Conservation (phyloP, 2,888 invertebrate genomes). For the Loripinus fragilis region DNA sequence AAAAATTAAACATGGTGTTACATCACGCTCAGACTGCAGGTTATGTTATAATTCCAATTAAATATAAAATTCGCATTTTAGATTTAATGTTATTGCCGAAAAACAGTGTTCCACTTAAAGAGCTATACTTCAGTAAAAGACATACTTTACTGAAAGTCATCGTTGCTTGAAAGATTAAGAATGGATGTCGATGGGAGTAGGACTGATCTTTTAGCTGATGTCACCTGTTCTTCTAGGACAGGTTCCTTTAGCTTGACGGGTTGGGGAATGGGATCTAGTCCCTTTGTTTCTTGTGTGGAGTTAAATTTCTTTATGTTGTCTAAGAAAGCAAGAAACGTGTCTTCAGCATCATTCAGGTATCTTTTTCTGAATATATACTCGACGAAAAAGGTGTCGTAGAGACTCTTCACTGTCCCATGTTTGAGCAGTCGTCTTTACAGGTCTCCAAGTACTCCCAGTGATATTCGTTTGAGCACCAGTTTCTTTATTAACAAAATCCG, state of each 20-base stretch:
- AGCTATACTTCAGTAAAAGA: too few relatives aligned
- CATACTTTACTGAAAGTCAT: too few relatives aligned
- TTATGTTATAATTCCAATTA: too few relatives aligned
- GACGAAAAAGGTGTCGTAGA: slow-evolving; percentile 16
- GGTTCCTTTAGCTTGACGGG: background rate
- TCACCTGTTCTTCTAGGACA: background rate
- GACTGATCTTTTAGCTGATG: background rate
- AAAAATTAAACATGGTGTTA: too few relatives aligned
- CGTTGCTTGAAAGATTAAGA: too few relatives aligned
- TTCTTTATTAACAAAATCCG: slow-evolving; percentile 12
- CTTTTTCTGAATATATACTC: background rate
- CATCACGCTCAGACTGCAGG: too few relatives aligned
- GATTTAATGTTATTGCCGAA: too few relatives aligned
- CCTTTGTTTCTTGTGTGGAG: background rate
- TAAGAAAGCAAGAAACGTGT: background rate
- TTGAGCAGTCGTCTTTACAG: slow-evolving; percentile 19
- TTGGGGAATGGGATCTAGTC: background rate
- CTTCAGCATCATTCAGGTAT: background rate
- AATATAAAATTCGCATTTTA: too few relatives aligned
- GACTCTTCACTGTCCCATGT: slow-evolving; percentile 16
- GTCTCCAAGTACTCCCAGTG: slow-evolving; percentile 26
- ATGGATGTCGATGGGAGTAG: background rate
- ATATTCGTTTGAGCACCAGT: slow-evolving; percentile 19
- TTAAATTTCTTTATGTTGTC: background rate
- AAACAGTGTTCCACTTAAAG: too few relatives aligned